These are phyloP conservation scores for Antidorcas marsupialis DNA, from an alignment of 2,113 vertebrate genomes.

Conservation along the genomic window DNA sequence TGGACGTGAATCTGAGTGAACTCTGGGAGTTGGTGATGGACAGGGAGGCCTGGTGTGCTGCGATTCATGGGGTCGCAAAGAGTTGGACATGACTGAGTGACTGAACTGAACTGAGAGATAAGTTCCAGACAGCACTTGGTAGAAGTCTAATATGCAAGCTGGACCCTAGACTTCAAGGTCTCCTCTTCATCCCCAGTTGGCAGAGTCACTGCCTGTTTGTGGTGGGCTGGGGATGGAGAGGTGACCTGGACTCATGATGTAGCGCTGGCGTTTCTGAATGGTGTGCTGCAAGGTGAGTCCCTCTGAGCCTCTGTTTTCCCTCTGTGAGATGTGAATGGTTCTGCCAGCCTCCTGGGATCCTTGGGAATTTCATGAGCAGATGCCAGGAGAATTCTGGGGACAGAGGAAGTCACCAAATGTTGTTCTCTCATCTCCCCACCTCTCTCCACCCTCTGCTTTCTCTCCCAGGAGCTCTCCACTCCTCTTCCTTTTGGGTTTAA, in stretches of 20 bases:
- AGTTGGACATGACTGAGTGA: too few relatives aligned
- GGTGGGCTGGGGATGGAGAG: not conserved
- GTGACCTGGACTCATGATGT: not conserved
- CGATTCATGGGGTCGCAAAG: too few relatives aligned
- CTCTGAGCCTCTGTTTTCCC: not conserved
- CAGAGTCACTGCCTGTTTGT: not conserved
- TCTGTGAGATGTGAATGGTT: not conserved
- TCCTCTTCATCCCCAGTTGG: not conserved
- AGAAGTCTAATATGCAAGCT: not conserved
- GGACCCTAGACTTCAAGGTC: not conserved
- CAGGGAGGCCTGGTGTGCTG: too few relatives aligned
- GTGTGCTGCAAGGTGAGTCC: not conserved
- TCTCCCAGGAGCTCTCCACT: not conserved
- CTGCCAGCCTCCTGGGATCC: not conserved
- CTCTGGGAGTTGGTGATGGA: too few relatives aligned
- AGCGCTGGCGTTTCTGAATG: not conserved
- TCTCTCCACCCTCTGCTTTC: accelerated
- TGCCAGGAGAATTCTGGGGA: not conserved
- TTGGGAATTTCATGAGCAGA: not conserved
- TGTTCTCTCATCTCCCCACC: not conserved
- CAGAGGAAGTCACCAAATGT: not conserved
- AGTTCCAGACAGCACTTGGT: not conserved
- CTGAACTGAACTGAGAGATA: too few relatives aligned
- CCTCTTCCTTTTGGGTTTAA: not conserved
- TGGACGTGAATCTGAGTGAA: too few relatives aligned